Conservation (phyloP, 2,797 vertebrate species). For the Lithobates pipiens region DNA sequence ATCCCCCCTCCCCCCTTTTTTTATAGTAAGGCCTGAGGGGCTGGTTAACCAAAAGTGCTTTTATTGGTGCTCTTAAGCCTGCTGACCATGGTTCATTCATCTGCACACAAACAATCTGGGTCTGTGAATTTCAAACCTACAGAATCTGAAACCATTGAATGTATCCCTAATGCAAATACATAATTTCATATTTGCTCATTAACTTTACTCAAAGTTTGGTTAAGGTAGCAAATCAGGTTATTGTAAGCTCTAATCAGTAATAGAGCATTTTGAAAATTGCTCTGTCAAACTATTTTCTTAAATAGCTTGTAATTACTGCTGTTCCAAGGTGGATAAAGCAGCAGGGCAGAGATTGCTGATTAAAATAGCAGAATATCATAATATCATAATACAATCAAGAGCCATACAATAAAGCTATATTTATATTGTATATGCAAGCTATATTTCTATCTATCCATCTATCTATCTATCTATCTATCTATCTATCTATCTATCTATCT, state of each 20-base stretch:
- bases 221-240: conserved; percentile 25
- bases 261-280: conserved; percentile 32
- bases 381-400: conserved; percentile 4
- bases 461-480: too few species aligned
- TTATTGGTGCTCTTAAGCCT: too few species aligned
- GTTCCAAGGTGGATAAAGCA: conserved; percentile 22
- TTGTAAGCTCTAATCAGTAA: conserved; percentile 51
- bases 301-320: conserved; percentile 49
- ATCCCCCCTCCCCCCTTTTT: too few species aligned
- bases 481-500: too few species aligned
- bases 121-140: too few species aligned
- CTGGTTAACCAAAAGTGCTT: too few species aligned
- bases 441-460: not conserved
- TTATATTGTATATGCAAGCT: not conserved
- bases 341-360: conserved; percentile 49
- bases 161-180: not conserved
- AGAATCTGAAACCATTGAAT: not conserved
- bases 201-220: conserved; percentile 4
- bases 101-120: too few species aligned
- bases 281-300: conserved; percentile 46
- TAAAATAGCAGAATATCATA: conserved; percentile 18
- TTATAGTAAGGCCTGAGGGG: too few species aligned
- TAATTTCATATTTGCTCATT: not conserved
- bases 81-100: too few species aligned
- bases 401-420: not conserved